Base-by-base conservation (phyloP, 92 coral and sea anemone species). In the Muricea muricata region DNA sequence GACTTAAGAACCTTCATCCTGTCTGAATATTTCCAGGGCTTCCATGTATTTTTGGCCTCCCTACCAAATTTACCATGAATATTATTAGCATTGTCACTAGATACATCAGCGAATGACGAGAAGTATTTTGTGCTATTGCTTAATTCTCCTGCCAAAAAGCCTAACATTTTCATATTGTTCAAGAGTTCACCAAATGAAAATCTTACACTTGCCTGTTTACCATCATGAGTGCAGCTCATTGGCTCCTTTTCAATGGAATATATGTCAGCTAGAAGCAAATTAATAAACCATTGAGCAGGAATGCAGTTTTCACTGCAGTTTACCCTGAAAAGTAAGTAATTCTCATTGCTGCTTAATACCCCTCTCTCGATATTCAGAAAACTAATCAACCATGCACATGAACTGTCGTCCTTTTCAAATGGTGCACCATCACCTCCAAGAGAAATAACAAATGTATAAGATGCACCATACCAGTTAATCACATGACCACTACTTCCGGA, bases 101-200 rank as follows among this genome's bases (percentile, higher is more conserved):
- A 34, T 14, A 85, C 89, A 78, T 85, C 70, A 75, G 84, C 84
- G 65, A 76, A 76, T 60, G 68, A 60, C 34, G 37, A 60, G 37
- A 60, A 60, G 37, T 60, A 24, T 60, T 60, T 60, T 13, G 68
- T 35, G 13, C 68, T 60, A 50, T 79, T 78, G 10, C 72, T 40
- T 26, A 85, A 60, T 50, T 85, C 89, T 25, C 84, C 89, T 14
- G 68, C 42, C 35, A 85, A 35, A 65, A 85, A 85, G 7, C 84
- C 83, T 21, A 85, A 26, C 84, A 85, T 85, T 63, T 85, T 85
- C 83, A 85, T 85, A 58, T 85, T 84, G 65, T 85, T 85, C 11
- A 84, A 84, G n/a, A 85, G 58, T 63, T 85, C 88, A 18, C 76
- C 82, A 15, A 85, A 25, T 60, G 39, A 50, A 47, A 85, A 85